Evolutionary conservation across 2,888 invertebrate species (phyloP).

Genomic region (Ennomos quercinarius): DNA sequence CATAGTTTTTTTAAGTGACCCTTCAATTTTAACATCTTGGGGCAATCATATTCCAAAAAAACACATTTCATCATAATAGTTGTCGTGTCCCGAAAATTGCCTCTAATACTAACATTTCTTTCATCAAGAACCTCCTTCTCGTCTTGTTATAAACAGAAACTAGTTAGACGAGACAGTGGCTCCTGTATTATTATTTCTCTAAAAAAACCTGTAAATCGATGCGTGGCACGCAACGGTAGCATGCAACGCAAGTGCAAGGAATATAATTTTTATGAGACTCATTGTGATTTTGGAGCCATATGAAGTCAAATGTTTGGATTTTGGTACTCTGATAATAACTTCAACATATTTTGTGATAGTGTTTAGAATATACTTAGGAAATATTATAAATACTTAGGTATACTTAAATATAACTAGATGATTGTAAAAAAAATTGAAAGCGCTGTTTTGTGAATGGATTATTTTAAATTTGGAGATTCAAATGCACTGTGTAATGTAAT

Average conservation of each 20-base stretch:
- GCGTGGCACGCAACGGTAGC: conserved; percentile 70
- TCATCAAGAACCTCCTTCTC: conserved; percentile 54
- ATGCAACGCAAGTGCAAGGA: conserved; percentile 43
- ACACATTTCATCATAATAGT: conserved; percentile 35
- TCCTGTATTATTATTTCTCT: conserved; percentile 60
- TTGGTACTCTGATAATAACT: conserved; percentile 8
- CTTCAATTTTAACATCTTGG: conserved; percentile 10
- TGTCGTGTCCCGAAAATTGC: conserved; percentile 49
- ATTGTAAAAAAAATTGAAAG: too few species aligned
- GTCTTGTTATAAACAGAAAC: conserved; percentile 58
- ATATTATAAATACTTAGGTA: too few species aligned
- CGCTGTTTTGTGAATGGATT: too few species aligned
- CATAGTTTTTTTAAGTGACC: not conserved
- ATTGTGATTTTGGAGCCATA: conserved; percentile 27
- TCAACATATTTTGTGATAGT: not conserved
- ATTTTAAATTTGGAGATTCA: too few species aligned
- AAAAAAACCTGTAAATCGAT: conserved; percentile 77
- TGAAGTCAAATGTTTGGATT: conserved; percentile 30
- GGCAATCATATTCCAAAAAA: conserved; percentile 29
- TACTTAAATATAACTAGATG: too few species aligned
- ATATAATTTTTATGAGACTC: conserved; percentile 27
- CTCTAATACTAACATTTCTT: conserved; percentile 54
- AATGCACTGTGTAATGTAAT: too few species aligned
- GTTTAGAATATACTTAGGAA: too few species aligned
- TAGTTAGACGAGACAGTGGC: conserved; percentile 77